phyloP scores from a whole-genome alignment of 53 echinoderm and acorn worm species.

The Arbacia lixula region DNA sequence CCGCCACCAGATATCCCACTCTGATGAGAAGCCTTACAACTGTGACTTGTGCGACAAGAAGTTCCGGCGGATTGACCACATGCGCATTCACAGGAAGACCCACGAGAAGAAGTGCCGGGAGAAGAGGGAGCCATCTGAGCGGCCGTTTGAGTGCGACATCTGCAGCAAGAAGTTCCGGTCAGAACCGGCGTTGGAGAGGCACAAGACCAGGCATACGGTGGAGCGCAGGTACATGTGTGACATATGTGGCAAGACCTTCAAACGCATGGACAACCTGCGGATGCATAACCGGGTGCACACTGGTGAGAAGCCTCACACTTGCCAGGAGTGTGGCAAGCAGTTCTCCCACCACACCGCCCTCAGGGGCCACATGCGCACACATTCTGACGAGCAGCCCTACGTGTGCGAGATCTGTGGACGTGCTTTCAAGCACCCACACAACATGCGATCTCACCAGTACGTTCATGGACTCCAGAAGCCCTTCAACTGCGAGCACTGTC shows the following conservation, averaged over 20 bases:
- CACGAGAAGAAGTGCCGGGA: conserved; percentile 38
- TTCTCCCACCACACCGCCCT: conserved; percentile 53
- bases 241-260: conserved; percentile 46
- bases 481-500: conserved; percentile 48
- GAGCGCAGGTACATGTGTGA: conserved; percentile 50
- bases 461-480: conserved; percentile 45
- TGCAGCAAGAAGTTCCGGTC: conserved; percentile 47
- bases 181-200: conserved; percentile 21
- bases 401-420: conserved; percentile 60
- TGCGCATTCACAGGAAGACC: conserved; percentile 42
- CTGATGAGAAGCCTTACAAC: conserved; percentile 35
- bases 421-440: conserved; percentile 56
- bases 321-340: conserved; percentile 46
- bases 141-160: conserved; percentile 20
- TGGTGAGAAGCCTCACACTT: conserved; percentile 38
- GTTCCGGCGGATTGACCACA: conserved; percentile 44
- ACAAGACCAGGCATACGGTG: conserved; percentile 42
- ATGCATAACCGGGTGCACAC: conserved; percentile 51
- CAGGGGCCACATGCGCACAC: conserved; percentile 54
- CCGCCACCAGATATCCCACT: conserved; percentile 48
- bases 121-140: conserved; percentile 16
- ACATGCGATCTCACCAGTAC: conserved; percentile 55
- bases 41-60: conserved; percentile 42
- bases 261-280: conserved; percentile 43
- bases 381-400: conserved; percentile 52